Base-by-base conservation (phyloP, 2,888 invertebrate genomes). In the Phragmatobia fuliginosa region DNA sequence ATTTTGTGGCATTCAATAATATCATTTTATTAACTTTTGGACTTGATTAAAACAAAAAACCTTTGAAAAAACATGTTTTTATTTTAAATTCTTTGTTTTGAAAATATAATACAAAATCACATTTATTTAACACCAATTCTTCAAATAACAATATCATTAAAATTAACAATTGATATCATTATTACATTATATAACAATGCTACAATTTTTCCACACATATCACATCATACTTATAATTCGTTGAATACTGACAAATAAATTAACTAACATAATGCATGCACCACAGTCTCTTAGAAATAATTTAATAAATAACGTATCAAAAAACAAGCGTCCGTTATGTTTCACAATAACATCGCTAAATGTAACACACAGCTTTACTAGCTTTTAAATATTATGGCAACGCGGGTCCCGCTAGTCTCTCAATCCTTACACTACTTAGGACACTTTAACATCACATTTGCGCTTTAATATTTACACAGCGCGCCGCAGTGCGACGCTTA, bases 381-480 rank as follows among this genome's bases (percentile, higher is more conserved):
- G 86, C 87, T 87, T 88, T 88, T 89, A 91, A 91, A 92, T 92
- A 94, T 91, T 94, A 95, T 95, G 95, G 95, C 95, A 95, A 89
- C 86, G 92, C 92, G 92, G 92, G 81, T 78, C 85, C 94, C 94
- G 92, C 92, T 88, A 92, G 93, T 94, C 92, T 92, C 87, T 91
- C 85, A 78, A 83, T 83, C 80, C 90, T 94, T 91, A 94, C 87
- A 90, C 94, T 94, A 95, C 91, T 94, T 94, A 95, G 94, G 94
- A 95, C 94, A 94, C 94, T 91, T 93, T 85, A 92, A 93, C 92
- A 94, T 95, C 95, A 95, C 95, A 95, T 94, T 93, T 94, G 94
- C 94, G 94, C 95, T 95, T 94, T 93, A 85, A 58, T 94, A 93
- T 94, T 82, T 94, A 94, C 93, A 94, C 90, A 79, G 83, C 79